A percentile compares a stretch with the other conserved stretches of the same genome.
These are phyloP conservation scores for Mesorhabditis sp. DNA, from an alignment of 2,888 invertebrate species.

Conservation along the genomic window DNA sequence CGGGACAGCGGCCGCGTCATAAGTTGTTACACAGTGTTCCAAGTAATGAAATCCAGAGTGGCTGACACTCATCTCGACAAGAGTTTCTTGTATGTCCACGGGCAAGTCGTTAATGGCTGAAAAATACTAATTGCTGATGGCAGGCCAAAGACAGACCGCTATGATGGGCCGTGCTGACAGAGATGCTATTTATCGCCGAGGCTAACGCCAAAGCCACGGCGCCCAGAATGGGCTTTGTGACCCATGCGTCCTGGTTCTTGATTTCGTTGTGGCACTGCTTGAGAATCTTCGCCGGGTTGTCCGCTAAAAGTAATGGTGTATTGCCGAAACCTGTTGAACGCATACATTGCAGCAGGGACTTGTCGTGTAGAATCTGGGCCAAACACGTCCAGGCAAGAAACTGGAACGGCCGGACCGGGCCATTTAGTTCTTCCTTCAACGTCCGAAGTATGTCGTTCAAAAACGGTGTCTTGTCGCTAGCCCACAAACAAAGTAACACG, in stretches of 20 bases:
- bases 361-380: not conserved
- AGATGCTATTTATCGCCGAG: not conserved
- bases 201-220: not conserved
- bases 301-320: not conserved
- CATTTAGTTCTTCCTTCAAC: not conserved
- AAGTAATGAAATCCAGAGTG: too few relatives aligned
- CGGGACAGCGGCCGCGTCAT: too few relatives aligned
- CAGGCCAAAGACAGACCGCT: not conserved
- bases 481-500: conserved; percentile 21
- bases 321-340: not conserved
- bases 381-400: not conserved
- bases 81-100: too few relatives aligned
- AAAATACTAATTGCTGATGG: too few relatives aligned
- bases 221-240: not conserved
- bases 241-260: not conserved
- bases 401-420: not conserved
- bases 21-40: too few relatives aligned
- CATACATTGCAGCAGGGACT: not conserved
- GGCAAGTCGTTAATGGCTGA: too few relatives aligned
- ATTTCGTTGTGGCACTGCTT: not conserved
- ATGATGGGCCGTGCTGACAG: not conserved
- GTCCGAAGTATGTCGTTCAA: not conserved
- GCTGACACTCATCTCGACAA: too few relatives aligned
- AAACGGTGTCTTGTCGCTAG: conserved; percentile 13
- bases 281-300: not conserved